A percentile compares a stretch with the other conserved stretches of the same genome.
Conservation (phyloP, 2,113 vertebrate genomes). For the Corythaixoides concolor region DNA sequence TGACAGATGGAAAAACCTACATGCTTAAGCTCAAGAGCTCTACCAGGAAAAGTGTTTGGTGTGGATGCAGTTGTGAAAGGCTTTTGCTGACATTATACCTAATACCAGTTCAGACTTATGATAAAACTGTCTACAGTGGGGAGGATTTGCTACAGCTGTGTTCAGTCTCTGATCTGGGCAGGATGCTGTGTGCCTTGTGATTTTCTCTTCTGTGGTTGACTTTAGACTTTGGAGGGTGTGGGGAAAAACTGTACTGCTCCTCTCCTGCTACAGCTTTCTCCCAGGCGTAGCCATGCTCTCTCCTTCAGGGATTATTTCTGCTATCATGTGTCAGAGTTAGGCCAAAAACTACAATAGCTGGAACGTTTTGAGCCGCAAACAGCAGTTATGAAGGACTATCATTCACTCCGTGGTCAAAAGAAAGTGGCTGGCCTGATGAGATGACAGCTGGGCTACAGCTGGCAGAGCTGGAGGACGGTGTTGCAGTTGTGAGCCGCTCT, state of each 20-base stretch:
- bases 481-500: neutral
- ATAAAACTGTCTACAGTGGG: neutral
- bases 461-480: neutral
- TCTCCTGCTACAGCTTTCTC: neutral
- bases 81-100: neutral
- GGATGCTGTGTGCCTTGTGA: neutral
- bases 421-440: neutral
- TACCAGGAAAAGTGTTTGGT: neutral
- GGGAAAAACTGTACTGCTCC: neutral
- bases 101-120: neutral
- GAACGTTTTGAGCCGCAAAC: neutral
- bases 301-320: neutral
- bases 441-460: neutral
- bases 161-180: neutral
- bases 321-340: neutral
- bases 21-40: neutral
- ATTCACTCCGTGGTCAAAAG: neutral
- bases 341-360: neutral
- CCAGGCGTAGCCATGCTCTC: neutral
- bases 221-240: neutral
- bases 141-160: neutral
- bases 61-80: neutral
- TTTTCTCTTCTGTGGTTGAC: neutral
- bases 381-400: neutral
- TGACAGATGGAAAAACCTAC: neutral